Evolutionary conservation across 2,797 vertebrate genomes (phyloP), one percentile per base, ranked within the genome.

Genomic region (Sebastes jordani): DNA sequence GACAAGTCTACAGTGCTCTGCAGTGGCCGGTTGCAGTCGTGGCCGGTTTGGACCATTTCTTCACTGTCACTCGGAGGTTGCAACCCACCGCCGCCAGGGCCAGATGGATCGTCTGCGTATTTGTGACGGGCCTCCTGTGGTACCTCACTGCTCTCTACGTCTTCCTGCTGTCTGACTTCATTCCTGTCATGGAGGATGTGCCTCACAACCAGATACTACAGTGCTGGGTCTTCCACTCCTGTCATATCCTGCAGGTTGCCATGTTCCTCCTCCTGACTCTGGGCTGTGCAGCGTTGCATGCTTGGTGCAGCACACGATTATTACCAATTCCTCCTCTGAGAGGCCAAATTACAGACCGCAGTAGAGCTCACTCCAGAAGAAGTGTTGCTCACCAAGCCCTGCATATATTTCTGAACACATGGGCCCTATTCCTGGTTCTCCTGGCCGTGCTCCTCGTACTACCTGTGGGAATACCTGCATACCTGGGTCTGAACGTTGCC

Each of bases 401-500:
- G 2, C 14, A 81, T 71, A 93, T 91, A 20, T 97, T 98, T 76
- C 90, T 97, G 5, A 91, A 92, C 66, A 97, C 95, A 1, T 98
- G 98, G 97, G 84, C 83, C 4, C 90, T 93, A 10, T 96, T 97
- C 61, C 85, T 97, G 56, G 1, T 93, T 18, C 92, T 98, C 38
- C 93, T 97, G 72, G 65, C 91, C 0, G 52, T 90, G 11, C 36
- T 96, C 32, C 71, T 96, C 22, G 18, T 95, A 18, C 73, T 96
- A 0, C 82, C 92, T 1, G 89, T 91, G 71, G 93, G 78, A 85
- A 93, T 98, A 72, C 96, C 97, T 0, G 95, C 95, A 1, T 96
- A 97, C n/a, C 71, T 98, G 88, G 96, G 96, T 42, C 92, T 98
- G 93, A 98, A 97, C 0, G 78, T 96, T 2, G 95, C 95, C 13